Percentiles rank a stretch among this genome's conserved stretches.
These are phyloP conservation scores for Sphaeramia orbicularis DNA, from an alignment of 2,797 vertebrate genomes.

Conservation along the genomic window DNA sequence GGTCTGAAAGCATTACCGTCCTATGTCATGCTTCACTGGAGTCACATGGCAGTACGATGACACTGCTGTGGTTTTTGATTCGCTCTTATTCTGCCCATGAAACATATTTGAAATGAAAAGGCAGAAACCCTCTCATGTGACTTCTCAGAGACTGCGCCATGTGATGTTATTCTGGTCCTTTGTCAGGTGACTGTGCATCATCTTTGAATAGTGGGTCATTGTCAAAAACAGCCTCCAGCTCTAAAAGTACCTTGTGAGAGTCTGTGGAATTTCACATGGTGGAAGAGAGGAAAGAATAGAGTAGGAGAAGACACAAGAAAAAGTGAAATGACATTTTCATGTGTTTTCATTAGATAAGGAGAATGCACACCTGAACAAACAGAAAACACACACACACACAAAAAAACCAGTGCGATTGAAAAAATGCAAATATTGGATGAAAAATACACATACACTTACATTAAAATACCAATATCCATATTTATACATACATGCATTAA, in stretches of 20 bases:
- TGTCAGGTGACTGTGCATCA: conserved; percentile 64
- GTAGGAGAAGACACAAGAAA: conserved; percentile 1
- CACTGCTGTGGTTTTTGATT: conserved; percentile 17
- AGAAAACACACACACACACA: too few relatives aligned
- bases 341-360: too few relatives aligned
- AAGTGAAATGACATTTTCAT: background rate
- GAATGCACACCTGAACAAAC: too few relatives aligned
- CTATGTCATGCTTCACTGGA: background rate
- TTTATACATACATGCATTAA: too few relatives aligned
- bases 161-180: conserved; percentile 69
- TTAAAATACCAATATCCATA: too few relatives aligned
- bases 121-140: conserved; percentile 51
- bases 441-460: too few relatives aligned
- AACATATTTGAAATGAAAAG: background rate
- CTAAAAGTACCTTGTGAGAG: conserved; percentile 52
- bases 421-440: too few relatives aligned
- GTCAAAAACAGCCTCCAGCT: conserved; percentile 55
- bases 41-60: conserved; percentile 15
- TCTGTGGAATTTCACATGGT: conserved; percentile 68
- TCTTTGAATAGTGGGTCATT: conserved; percentile 65
- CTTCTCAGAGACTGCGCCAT: conserved; percentile 41
- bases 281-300: conserved; percentile 19
- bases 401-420: too few relatives aligned
- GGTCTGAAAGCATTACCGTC: background rate
- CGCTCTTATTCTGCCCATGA: conserved; percentile 1